phyloP scores from a whole-genome alignment of 2,797 vertebrate genomes.

The Sebastes taczanowskii region DNA sequence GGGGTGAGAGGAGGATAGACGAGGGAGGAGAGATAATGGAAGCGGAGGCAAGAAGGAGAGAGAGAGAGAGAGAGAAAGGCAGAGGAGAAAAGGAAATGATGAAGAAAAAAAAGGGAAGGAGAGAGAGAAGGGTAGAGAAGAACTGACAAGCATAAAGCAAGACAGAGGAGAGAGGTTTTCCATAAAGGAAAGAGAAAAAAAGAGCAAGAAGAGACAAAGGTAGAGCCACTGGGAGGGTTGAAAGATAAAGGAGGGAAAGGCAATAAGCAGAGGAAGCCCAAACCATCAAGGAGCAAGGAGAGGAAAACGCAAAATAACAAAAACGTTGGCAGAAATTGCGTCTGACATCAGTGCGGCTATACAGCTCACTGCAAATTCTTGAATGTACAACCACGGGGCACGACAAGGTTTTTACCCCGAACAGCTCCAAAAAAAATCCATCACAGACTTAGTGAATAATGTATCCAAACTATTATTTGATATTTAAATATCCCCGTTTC shows the following conservation, averaged over 20 bases:
- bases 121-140: constrained; percentile 6
- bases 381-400: constrained; percentile 2
- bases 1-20: constrained; percentile 22
- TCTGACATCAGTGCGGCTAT: constrained; percentile 15
- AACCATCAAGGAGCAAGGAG: constrained; percentile 28
- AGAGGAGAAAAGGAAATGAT: neutral
- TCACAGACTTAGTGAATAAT: constrained; percentile 13
- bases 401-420: constrained; percentile 7
- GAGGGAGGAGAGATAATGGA: constrained; percentile 52
- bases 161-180: constrained; percentile 1
- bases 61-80: neutral
- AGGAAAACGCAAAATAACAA: constrained; percentile 25
- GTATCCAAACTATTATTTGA: constrained; percentile 5
- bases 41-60: constrained; percentile 21
- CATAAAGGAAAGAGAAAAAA: constrained; percentile 6
- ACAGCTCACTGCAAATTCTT: constrained; percentile 1
- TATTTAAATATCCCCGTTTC: constrained; percentile 4
- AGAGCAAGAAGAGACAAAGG: neutral
- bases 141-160: constrained; percentile 19
- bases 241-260: constrained; percentile 34
- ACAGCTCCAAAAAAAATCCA: constrained; percentile 13
- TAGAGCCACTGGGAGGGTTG: constrained; percentile 5
- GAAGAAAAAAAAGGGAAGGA: neutral
- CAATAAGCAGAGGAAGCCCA: constrained; percentile 35
- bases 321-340: constrained; percentile 25